Percentiles rank a stretch among this genome's conserved stretches.
phyloP scores from a whole-genome alignment of 1,140 invertebrate species.

The Eumaeus atala region DNA sequence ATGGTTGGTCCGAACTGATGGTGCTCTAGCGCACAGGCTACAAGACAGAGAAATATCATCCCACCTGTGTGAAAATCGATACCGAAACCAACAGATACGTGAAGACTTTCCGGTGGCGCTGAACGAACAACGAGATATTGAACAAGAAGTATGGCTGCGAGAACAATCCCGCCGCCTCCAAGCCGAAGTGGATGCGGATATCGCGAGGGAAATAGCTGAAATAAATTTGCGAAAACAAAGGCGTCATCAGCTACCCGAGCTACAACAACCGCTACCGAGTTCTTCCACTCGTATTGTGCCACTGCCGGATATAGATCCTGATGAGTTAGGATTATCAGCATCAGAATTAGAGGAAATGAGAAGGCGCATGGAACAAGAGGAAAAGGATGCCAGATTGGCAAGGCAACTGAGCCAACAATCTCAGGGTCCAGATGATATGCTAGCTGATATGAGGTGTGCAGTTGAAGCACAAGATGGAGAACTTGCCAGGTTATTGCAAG shows the following conservation, averaged over 20 bases:
- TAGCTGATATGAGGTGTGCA: slow-evolving; percentile 83
- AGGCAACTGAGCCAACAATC: slow-evolving; percentile 77
- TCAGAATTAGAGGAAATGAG: slow-evolving; percentile 76
- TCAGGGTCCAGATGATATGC: slow-evolving; percentile 75
- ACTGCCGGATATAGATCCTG: slow-evolving; percentile 49
- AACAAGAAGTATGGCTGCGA: slow-evolving; percentile 46
- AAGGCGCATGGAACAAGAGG: slow-evolving; percentile 76
- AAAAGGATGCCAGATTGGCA: slow-evolving; percentile 76
- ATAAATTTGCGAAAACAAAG: slow-evolving; percentile 54
- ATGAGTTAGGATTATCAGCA: slow-evolving; percentile 74
- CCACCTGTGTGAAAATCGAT: slow-evolving; percentile 88
- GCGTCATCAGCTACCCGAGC: slow-evolving; percentile 33
- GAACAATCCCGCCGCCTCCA: slow-evolving; percentile 50
- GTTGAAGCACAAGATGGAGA: slow-evolving; percentile 95
- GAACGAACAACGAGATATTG: slow-evolving; percentile 81
- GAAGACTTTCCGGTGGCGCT: slow-evolving; percentile 91
- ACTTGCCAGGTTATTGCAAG: slow-evolving; percentile 90
- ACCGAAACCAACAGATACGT: slow-evolving; percentile 89
- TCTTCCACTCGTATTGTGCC: slow-evolving; percentile 34
- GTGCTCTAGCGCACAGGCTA: slow-evolving; percentile 89
- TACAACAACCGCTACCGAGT: slow-evolving; percentile 30
- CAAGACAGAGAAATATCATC: slow-evolving; percentile 93
- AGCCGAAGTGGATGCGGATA: slow-evolving; percentile 59
- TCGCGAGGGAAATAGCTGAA: slow-evolving; percentile 61
- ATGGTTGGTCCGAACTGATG: slow-evolving; percentile 94